Percentiles rank a stretch among this genome's conserved stretches.
Evolutionary conservation across 2,113 vertebrate species (phyloP).

Genomic region (Crotalus tigris): DNA sequence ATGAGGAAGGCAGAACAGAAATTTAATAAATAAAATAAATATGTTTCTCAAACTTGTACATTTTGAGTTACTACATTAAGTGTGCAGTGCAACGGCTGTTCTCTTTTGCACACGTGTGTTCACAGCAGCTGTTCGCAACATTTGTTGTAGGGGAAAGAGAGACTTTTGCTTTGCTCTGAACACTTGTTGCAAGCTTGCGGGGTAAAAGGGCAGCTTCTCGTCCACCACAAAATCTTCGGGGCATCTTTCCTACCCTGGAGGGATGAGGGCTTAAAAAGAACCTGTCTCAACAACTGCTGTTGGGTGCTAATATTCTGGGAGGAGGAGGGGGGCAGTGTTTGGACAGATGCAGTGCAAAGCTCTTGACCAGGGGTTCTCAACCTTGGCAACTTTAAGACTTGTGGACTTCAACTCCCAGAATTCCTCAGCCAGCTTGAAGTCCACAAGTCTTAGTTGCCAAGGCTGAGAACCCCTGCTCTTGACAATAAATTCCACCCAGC

Average conservation of each 20-base stretch:
- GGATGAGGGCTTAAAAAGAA: conserved; percentile 16
- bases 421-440: too few relatives aligned
- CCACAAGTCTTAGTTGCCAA: too few relatives aligned
- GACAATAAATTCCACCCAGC: neutral
- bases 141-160: neutral
- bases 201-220: neutral
- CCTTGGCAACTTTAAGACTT: too few relatives aligned
- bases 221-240: conserved; percentile 20
- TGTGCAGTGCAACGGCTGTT: neutral
- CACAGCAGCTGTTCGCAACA: neutral
- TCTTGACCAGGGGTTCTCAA: too few relatives aligned
- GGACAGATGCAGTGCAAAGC: neutral
- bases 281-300: conserved; percentile 26
- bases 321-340: too few relatives aligned
- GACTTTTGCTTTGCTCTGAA: neutral
- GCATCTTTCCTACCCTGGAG: neutral
- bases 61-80: neutral
- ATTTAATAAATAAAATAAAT: neutral
- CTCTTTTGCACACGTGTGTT: neutral
- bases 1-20: neutral
- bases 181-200: neutral
- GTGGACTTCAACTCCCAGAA: too few relatives aligned
- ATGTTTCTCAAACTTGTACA: neutral
- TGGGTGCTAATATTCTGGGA: neutral
- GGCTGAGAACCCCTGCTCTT: too few relatives aligned